These are phyloP conservation scores for Leuciscus waleckii DNA, from an alignment of 2,797 vertebrate species.

Conservation along the genomic window DNA sequence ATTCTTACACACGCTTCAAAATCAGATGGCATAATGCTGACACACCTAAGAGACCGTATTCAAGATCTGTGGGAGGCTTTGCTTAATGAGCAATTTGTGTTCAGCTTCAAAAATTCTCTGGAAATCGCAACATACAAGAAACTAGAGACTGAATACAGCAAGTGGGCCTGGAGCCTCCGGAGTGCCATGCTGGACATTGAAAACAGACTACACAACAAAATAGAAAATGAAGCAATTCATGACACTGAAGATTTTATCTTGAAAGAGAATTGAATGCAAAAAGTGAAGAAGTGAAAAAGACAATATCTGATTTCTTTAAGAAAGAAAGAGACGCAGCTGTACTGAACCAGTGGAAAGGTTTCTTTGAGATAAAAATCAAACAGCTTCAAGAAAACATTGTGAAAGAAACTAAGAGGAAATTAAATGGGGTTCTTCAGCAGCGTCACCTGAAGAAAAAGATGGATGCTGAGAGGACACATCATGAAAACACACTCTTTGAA, in stretches of 20 bases:
- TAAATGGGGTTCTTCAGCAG: slow-evolving; percentile 47
- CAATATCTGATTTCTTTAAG: slow-evolving; percentile 67
- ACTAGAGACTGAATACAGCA: slow-evolving; percentile 68
- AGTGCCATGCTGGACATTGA: slow-evolving; percentile 67
- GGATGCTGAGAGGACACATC: slow-evolving; percentile 52
- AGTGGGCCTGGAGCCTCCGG: slow-evolving; percentile 74
- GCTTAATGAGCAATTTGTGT: slow-evolving; percentile 79
- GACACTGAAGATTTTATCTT: not conserved
- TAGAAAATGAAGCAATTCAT: slow-evolving; percentile 62
- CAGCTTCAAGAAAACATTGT: slow-evolving; percentile 61
- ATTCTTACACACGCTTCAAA: slow-evolving; percentile 61
- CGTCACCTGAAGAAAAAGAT: slow-evolving; percentile 52
- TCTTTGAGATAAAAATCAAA: slow-evolving; percentile 62
- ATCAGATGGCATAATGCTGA: slow-evolving; percentile 64
- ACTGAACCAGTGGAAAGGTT: slow-evolving; percentile 69
- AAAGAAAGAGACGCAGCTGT: slow-evolving; percentile 64
- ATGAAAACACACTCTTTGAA: slow-evolving; percentile 62
- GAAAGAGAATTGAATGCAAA: slow-evolving; percentile 41
- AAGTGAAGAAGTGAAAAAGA: slow-evolving; percentile 51
- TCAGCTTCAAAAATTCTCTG: slow-evolving; percentile 78
- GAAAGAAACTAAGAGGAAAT: slow-evolving; percentile 54
- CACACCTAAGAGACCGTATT: slow-evolving; percentile 68
- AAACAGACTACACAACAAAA: slow-evolving; percentile 60
- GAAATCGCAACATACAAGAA: slow-evolving; percentile 74
- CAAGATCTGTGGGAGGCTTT: slow-evolving; percentile 75